Evolutionary conservation across 2,888 invertebrate genomes (phyloP).

Genomic region (Drosophila picticornis): DNA sequence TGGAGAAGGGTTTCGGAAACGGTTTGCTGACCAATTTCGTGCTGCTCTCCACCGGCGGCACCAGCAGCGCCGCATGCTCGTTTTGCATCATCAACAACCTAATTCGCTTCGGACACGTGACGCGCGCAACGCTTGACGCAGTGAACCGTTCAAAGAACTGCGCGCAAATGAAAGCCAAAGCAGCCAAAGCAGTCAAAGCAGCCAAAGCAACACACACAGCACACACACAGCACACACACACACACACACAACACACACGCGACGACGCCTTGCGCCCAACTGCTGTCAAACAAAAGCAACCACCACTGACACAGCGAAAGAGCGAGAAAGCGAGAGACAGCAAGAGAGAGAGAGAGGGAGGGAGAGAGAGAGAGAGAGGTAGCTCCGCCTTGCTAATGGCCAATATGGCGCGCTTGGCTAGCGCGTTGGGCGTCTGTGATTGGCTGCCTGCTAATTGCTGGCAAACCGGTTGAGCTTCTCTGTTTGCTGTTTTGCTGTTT

Average conservation of each 20-base stretch:
- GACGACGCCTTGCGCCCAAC: constrained; percentile 51
- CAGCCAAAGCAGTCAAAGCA: constrained; percentile 34
- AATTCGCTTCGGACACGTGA: constrained; percentile 18
- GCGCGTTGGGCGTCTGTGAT: constrained; percentile 35
- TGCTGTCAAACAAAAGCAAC: constrained; percentile 60
- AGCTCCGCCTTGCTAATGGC: constrained; percentile 72
- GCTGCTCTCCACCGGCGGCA: constrained; percentile 38
- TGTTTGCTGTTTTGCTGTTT: constrained; percentile 36
- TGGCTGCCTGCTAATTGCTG: constrained; percentile 73
- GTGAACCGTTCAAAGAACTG: constrained; percentile 83
- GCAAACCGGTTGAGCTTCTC: constrained; percentile 55
- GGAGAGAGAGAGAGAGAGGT: constrained; percentile 7
- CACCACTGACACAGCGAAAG: constrained; percentile 43
- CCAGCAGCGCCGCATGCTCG: constrained; percentile 43
- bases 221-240: constrained; percentile 45
- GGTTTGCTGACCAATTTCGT: constrained; percentile 65
- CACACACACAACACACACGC: constrained; percentile 4
- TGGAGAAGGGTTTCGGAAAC: constrained; percentile 85
- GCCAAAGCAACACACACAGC: constrained; percentile 50
- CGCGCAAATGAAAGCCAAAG: constrained; percentile 74
- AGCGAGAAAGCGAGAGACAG: constrained; percentile 5
- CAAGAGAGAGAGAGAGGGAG: constrained; percentile 5
- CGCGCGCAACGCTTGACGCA: constrained; percentile 58
- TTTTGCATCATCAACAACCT: constrained; percentile 39
- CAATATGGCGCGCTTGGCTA: constrained; percentile 79